phyloP scores from a whole-genome alignment of 1,140 invertebrate genomes.

The Drosophila bocqueti region DNA sequence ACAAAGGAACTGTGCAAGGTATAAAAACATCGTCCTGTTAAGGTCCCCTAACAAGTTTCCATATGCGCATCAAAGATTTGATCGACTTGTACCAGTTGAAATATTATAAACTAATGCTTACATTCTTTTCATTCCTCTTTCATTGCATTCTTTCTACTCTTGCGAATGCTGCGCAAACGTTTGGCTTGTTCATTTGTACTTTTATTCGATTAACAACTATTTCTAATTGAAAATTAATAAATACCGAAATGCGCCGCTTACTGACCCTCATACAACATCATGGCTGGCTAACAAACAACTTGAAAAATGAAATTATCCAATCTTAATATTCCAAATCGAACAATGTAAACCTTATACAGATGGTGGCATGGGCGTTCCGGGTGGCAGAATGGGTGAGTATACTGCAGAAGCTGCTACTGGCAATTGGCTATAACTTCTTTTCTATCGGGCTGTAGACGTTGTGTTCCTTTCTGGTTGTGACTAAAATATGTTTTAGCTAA shows the following conservation, averaged over 20 bases:
- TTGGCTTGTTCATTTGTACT: constrained; percentile 67
- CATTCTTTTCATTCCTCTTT: constrained; percentile 48
- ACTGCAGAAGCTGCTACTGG: constrained; percentile 46
- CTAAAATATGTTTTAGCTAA: constrained; percentile 43
- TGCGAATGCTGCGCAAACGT: constrained; percentile 62
- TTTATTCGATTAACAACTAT: constrained; percentile 56
- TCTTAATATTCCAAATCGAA: constrained; percentile 63
- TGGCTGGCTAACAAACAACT: constrained; percentile 48
- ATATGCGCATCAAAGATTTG: constrained; percentile 23
- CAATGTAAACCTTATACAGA: constrained; percentile 73
- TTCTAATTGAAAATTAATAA: constrained; percentile 47
- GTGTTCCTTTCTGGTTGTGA: constrained; percentile 34
- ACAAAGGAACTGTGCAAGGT: constrained; percentile 98
- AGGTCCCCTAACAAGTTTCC: constrained; percentile 4
- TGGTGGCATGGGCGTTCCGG: constrained; percentile 84
- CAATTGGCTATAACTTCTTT: constrained; percentile 23
- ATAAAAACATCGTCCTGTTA: constrained; percentile 53
- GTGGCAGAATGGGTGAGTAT: constrained; percentile 85
- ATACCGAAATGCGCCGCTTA: constrained; percentile 57
- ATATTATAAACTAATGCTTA: constrained; percentile 59
- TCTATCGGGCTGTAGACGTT: constrained; percentile 24
- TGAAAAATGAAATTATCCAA: constrained; percentile 41
- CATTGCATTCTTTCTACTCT: constrained; percentile 33
- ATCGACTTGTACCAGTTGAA: constrained; percentile 3
- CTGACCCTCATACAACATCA: constrained; percentile 41